Conservation (phyloP, 2,888 invertebrate genomes). For the Myathropa florea region DNA sequence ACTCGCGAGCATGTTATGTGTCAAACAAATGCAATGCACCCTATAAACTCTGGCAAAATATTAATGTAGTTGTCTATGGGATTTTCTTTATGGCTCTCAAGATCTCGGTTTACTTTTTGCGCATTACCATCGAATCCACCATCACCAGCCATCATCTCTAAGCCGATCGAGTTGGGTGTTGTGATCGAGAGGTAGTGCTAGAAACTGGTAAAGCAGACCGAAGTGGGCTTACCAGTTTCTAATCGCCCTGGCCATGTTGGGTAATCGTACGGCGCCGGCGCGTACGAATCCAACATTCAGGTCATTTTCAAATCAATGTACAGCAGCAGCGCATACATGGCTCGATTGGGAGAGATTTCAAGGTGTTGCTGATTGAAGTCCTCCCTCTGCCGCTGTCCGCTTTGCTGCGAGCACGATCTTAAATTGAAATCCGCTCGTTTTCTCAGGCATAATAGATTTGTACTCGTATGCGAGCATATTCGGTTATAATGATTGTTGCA, state of each 20-base stretch:
- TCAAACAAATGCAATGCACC: constrained; percentile 33
- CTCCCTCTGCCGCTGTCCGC: neutral
- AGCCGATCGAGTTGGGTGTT: constrained; percentile 27
- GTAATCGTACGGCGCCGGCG: constrained; percentile 71
- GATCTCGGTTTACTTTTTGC: constrained; percentile 47
- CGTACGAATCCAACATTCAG: constrained; percentile 65
- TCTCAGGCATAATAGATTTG: constrained; percentile 5
- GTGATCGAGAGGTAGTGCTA: constrained; percentile 9
- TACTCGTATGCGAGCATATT: neutral
- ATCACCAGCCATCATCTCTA: constrained; percentile 27
- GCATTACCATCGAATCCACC: constrained; percentile 43
- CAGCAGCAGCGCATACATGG: constrained; percentile 20
- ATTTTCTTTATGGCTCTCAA: constrained; percentile 30
- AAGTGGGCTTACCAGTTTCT: constrained; percentile 70
- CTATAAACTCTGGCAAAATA: constrained; percentile 40
- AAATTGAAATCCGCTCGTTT: constrained; percentile 29
- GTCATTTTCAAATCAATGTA: constrained; percentile 66
- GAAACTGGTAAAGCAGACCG: constrained; percentile 68
- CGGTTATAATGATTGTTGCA: neutral
- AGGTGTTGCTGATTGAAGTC: constrained; percentile 51
- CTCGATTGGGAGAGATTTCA: constrained; percentile 54
- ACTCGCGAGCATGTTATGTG: neutral
- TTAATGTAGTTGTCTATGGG: constrained; percentile 36
- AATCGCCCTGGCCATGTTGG: constrained; percentile 69
- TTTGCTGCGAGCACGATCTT: constrained; percentile 2